Base-by-base conservation (phyloP, 2,797 vertebrate species). In the Helostoma temminkii region DNA sequence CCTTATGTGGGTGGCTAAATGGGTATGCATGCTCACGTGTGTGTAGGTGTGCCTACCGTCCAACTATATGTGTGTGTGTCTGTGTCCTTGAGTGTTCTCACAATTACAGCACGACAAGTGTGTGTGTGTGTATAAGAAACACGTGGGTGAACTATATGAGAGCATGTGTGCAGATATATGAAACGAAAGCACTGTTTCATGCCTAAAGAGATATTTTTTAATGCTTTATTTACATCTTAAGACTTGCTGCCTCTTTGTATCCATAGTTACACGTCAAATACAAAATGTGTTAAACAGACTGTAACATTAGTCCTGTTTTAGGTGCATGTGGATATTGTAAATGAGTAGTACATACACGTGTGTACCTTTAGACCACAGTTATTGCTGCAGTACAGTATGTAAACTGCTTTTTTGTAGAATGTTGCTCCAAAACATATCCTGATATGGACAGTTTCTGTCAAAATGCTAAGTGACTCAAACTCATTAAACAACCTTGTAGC, bases 231-330 rank as follows among this genome's bases (percentile, higher is more conserved):
- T 63, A 66, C 11, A 74, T 83, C 46, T 55, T 67, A 16, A 74
- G 16, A 45, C 47, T 72, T 30, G 45, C 60, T 57, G 56, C 46
- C 48, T 74, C 54, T 57, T 61, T 25, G 76, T 87, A 79, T 76
- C 82, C 78, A 86, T 83, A 66, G 62, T 56, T 66, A 89, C 77
- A 24, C 52, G 41, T 24, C 19, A 50, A 70, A 64, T 47, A 39
- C 50, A 66, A 45, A 2, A 57, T 41, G n/a, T 62, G 61, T 16
- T 58, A 25, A 59, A 47, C 15, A 57, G 36, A 47, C 28, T 34
- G 3, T 21, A 42, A 45, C 19, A 45, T 19, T 32, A 37, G 15
- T 49, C 14, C 5, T 25, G 28, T 48, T 37, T 36, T 3, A 43
- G 8, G 15, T 46, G 11, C 22, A 34, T 39, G 6, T 54, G 21